Conservation (phyloP, 2,797 vertebrate genomes). For the Sebastolobus altivelis region DNA sequence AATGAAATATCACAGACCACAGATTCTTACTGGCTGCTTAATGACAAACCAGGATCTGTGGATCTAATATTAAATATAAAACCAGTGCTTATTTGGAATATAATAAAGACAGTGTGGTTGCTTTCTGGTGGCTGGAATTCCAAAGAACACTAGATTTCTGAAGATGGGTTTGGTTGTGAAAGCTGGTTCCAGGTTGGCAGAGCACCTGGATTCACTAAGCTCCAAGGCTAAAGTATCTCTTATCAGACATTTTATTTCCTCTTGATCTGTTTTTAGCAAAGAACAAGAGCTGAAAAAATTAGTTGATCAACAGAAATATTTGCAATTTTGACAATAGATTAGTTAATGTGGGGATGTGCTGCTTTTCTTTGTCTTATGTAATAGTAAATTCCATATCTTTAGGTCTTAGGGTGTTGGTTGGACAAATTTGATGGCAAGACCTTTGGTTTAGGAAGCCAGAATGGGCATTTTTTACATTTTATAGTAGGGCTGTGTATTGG, state of each 20-base stretch:
- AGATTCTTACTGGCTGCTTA: not conserved
- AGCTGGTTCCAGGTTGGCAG: not conserved
- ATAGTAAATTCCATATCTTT: not conserved
- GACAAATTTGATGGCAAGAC: rapidly evolving
- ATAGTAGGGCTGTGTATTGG: too few species aligned
- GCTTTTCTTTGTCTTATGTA: not conserved
- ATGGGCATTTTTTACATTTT: not conserved
- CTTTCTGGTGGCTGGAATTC: not conserved
- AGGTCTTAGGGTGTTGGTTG: not conserved
- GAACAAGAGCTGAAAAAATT: not conserved
- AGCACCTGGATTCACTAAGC: not conserved
- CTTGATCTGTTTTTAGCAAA: not conserved
- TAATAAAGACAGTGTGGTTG: not conserved
- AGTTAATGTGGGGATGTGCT: not conserved
- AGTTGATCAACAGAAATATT: not conserved
- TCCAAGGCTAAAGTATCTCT: not conserved
- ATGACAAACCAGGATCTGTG: not conserved
- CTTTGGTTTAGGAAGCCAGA: not conserved
- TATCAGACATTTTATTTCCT: not conserved
- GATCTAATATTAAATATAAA: slow-evolving; percentile 1
- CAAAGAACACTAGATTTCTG: not conserved
- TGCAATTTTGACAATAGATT: too few species aligned
- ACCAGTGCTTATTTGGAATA: not conserved
- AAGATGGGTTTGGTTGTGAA: not conserved
- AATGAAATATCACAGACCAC: slow-evolving; percentile 23